Base-by-base conservation (phyloP, 2,797 vertebrate genomes). In the Limnodromus scolopaceus region DNA sequence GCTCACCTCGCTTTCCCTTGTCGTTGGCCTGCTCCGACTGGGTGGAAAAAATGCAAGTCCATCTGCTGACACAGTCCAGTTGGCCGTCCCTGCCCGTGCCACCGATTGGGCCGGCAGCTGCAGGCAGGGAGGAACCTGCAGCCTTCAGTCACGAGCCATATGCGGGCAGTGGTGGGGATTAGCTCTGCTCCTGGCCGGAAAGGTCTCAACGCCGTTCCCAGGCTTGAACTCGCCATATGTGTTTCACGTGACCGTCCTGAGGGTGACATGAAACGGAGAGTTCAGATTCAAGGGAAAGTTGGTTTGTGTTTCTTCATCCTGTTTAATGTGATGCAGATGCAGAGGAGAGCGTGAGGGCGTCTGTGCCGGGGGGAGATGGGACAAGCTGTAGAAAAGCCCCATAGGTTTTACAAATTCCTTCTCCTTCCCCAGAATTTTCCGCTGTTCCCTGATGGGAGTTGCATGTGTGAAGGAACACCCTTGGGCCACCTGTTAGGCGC, bases 151-250 rank as follows among this genome's bases (percentile, higher is more conserved):
- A 38, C 25, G 25, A 65, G 69, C 95, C 92, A 7, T 63, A 69
- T 64, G 85, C 58, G 16, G 94, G 91, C 84, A 87, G 83, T 0
- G 51, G 36, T n/a, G 86, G 66, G 97, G 94, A 96, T 90, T 95
- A 93, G 71, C 93, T 95, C 95, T 79, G 86, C 76, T 92, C 93
- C 90, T 91, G 88, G 88, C 87, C 53, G 19, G 94, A 88, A 94
- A 94, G 96, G 94, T 96, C 93, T 76, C 70, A 32, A 0, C 15
- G 7, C 15, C 0, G 68, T 92, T 96, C 95, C 93, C 94, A 95
- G 96, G 91, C 93, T 96, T 96, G 75, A 70, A 65, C 75, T 80
- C 7, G 0, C 88, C 93, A 87, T 89, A 77, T 92, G 90, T 65
- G 78, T 75, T 89, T 95, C 92, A 23, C 22, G 22, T 43, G 91